Base-by-base conservation (phyloP, 1,140 invertebrate species). In the Telenomus remus region DNA sequence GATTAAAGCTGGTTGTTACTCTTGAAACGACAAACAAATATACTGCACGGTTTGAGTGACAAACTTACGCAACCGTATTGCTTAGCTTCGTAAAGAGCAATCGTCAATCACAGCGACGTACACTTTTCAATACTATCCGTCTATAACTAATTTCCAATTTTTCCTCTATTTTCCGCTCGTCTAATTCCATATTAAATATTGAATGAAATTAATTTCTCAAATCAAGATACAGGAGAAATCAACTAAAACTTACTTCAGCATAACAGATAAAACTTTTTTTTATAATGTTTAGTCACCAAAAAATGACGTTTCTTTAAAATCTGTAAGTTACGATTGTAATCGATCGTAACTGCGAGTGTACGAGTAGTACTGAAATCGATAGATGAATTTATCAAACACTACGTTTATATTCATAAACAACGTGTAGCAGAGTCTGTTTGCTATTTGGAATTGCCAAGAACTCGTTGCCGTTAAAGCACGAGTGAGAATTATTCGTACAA, bases 1-100 rank as follows among this genome's bases (percentile, higher is more conserved):
- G 68, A 71, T 71, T 63, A 71, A 71, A 71, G 59, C 53, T 64
- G 14, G 50, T 64, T 43, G 51, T 57, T 63, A 57, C 59, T 56
- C 59, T 44, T 57, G 46, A 64, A 56, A 57, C 57, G 42, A 46
- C 46, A 71, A 71, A 64, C 53, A 63, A 71, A 56, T 56, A 57
- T 50, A 55, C 56, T 15, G 16, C 47, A 56, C 49, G 35, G 12
- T 33, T 16, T 12, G 37, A 49, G 43, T 61, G 50, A 60, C 39
- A 37, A 49, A 61, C 43, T 70, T 70, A 70, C 59, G 27, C 33
- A 53, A 46, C 46, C 16, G 35, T 63, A 63, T 63, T 70, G 50
- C 35, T 39, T 0, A 15, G 33, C 9, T 60, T 50, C 46, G 4
- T 16, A 48, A 61, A 55, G 35, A 48, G 56, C 50, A 61, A 34